Conservation (phyloP, 2,797 vertebrate species). For the Cynodonichthys magdalenae region DNA sequence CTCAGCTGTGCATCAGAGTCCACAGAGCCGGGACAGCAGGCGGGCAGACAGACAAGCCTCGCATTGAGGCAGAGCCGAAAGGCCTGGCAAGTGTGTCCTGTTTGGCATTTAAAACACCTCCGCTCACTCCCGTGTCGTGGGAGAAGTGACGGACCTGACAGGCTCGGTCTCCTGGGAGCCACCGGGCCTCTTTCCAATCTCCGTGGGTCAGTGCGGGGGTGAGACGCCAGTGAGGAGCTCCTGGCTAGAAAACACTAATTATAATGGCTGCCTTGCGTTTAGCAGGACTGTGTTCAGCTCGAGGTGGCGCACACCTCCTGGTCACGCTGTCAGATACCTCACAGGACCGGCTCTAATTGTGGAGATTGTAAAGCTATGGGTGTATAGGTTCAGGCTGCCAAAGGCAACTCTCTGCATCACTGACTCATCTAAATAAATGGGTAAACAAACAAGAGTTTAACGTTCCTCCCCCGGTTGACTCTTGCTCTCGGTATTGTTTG, state of each 20-base stretch:
- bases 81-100: slow-evolving; percentile 75
- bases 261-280: slow-evolving; percentile 75
- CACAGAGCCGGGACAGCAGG: slow-evolving; percentile 62
- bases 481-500: slow-evolving; percentile 51
- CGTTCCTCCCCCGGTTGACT: slow-evolving; percentile 38
- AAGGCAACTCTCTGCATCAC: slow-evolving; percentile 67
- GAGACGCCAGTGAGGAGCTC: slow-evolving; percentile 71
- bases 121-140: slow-evolving; percentile 71
- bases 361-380: slow-evolving; percentile 76
- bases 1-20: slow-evolving; percentile 70
- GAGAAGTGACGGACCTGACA: slow-evolving; percentile 81
- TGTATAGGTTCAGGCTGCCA: slow-evolving; percentile 67
- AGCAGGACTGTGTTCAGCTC: slow-evolving; percentile 65
- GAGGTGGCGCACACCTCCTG: slow-evolving; percentile 69
- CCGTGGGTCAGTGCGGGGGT: slow-evolving; percentile 76
- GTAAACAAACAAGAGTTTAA: slow-evolving; percentile 69
- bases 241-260: slow-evolving; percentile 81
- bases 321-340: slow-evolving; percentile 78
- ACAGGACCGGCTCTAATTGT: slow-evolving; percentile 78
- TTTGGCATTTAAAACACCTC: slow-evolving; percentile 83
- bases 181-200: slow-evolving; percentile 78
- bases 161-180: slow-evolving; percentile 74
- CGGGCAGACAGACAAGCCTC: slow-evolving; percentile 69
- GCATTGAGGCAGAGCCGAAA: slow-evolving; percentile 73
- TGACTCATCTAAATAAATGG: slow-evolving; percentile 71